Evolutionary conservation across 2,888 invertebrate genomes (phyloP).

Genomic region (Cabera pusaria): DNA sequence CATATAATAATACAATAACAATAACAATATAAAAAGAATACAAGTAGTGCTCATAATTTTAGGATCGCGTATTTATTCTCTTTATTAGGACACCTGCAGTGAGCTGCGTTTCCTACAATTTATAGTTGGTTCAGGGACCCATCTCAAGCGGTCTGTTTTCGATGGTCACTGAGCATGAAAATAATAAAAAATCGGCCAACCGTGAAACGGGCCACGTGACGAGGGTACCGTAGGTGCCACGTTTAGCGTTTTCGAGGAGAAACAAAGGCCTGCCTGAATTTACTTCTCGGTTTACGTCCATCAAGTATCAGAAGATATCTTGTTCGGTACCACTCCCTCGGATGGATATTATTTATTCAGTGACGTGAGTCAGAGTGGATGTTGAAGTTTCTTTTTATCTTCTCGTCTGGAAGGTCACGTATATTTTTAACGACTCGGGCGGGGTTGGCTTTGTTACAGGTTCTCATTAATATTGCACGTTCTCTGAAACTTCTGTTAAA

Average conservation of each 20-base stretch:
- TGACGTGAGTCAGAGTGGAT: conserved; percentile 1
- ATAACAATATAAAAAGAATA: no score
- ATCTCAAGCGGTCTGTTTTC: conserved; percentile 24
- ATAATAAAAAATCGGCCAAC: conserved; percentile 33
- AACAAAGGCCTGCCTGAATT: conserved; percentile 23
- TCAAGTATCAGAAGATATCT: conserved; percentile 13
- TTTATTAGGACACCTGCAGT: no score
- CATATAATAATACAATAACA: no score
- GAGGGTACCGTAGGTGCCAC: conserved; percentile 27
- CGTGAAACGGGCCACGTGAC: conserved; percentile 31
- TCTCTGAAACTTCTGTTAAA: no score
- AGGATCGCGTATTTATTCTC: no score
- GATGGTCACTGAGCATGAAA: conserved; percentile 30
- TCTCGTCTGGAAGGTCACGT: conserved; percentile 5
- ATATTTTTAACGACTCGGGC: conserved; percentile 10
- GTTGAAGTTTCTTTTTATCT: conserved; percentile 12
- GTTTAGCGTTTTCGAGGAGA: conserved; percentile 21
- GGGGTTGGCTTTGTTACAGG: no score
- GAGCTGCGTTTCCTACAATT: conserved; percentile 23
- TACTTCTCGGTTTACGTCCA: conserved; percentile 21
- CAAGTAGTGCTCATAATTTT: no score
- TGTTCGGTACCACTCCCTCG: conserved; percentile 10
- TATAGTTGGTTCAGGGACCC: conserved; percentile 24
- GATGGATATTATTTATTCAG: conserved; percentile 22
- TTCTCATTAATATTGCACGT: no score